Evolutionary conservation across 2,888 invertebrate genomes (phyloP).

Genomic region (Belgica antarctica): DNA sequence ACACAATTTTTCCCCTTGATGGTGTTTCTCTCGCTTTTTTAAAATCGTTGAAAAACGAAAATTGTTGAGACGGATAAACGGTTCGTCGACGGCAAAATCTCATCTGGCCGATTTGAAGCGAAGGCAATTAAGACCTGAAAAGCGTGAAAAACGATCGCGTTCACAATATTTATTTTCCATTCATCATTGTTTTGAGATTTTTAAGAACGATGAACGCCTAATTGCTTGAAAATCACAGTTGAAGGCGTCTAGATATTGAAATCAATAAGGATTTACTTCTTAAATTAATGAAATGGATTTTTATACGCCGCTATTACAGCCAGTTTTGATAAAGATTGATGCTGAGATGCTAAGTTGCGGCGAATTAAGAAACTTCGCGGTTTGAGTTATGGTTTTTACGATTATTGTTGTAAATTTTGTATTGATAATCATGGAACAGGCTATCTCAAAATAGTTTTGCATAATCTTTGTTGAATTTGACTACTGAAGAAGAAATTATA

Average conservation of each 20-base stretch:
- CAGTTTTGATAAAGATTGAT: not conserved
- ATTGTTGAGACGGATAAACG: not conserved
- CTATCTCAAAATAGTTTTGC: no score
- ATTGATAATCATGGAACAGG: no score
- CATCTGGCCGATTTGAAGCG: not conserved
- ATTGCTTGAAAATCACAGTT: no score
- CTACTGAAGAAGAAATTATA: no score
- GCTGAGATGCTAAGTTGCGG: not conserved
- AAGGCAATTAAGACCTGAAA: constrained; percentile 19
- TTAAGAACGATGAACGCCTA: not conserved
- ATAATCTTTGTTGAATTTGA: no score
- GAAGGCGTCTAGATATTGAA: no score
- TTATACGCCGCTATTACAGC: no score
- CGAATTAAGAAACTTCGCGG: not conserved
- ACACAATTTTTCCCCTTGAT: not conserved
- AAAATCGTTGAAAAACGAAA: constrained; percentile 13
- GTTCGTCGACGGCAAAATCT: not conserved
- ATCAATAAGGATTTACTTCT: no score
- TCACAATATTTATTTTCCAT: constrained; percentile 3
- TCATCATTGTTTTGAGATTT: not conserved
- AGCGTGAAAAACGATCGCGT: not conserved
- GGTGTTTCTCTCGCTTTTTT: not conserved
- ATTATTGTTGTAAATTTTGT: no score
- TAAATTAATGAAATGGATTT: no score
- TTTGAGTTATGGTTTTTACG: no score